Evolutionary conservation across 2,888 invertebrate genomes (phyloP), one percentile per base, ranked within the genome.

Genomic region (Eupithecia abbreviata): DNA sequence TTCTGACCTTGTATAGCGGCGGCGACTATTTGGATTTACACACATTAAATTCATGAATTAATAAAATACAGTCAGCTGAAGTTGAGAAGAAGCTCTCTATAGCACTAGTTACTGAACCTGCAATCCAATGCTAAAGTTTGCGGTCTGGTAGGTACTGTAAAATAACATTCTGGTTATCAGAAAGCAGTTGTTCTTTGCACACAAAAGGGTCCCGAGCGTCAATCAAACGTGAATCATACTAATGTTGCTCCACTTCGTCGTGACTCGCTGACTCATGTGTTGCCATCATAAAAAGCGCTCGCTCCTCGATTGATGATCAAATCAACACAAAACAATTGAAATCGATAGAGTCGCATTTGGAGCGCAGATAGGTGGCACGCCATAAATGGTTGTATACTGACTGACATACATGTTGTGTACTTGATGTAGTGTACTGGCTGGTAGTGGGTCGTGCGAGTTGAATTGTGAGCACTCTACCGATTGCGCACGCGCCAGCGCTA

Each of bases 271-370:
- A 77, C 73, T 73, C 73, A 71, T 18, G 15, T 51, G 77, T 73
- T 71, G 74, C 72, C 72, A 72, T 74, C 71, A 72, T 69, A 51
- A 42, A 77, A 81, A 75, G 69, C 73, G 74, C 55, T 78, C 73
- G 77, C 73, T 74, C 66, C 74, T 79, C 77, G 75, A 77, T 41
- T 43, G 9, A 43, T 79, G 71, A 80, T 75, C 75, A 76, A 4
- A 45, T 45, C 51, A 51, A 82, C 83, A 83, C 82, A 83, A 82
- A 84, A 82, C 81, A 81, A 84, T 84, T 83, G 78, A 82, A 83
- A 82, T 81, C 80, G 81, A 80, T 80, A 72, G 75, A 75, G 77
- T 78, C 80, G 74, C 80, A 79, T 82, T 79, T 67, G 67, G 15
- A 42, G 65, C 13, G 72, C 58, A 5, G n/a, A 67, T 67, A 45